These are phyloP conservation scores for Galerucella nymphaeae DNA, from an alignment of 2,888 invertebrate species.

Conservation along the genomic window DNA sequence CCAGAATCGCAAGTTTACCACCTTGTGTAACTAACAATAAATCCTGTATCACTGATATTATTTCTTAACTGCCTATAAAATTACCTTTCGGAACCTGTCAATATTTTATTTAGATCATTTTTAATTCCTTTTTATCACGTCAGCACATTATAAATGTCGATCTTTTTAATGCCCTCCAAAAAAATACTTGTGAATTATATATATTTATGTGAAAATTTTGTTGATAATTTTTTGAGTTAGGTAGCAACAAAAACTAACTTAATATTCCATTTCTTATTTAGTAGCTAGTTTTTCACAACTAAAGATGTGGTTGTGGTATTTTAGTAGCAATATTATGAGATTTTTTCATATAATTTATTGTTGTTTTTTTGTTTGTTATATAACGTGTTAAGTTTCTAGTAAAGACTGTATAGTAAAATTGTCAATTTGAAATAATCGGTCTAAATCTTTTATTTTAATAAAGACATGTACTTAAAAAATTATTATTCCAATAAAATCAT, in stretches of 20 bases:
- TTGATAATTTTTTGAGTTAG: no score
- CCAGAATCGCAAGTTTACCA: no score
- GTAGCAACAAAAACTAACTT: background rate
- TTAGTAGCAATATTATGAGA: conserved; percentile 48
- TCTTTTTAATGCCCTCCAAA: no score
- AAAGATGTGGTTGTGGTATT: conserved; percentile 20
- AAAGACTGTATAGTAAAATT: conserved; percentile 41
- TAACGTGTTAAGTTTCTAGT: conserved; percentile 38
- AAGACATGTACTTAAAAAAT: conserved; percentile 29
- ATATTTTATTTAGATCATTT: no score
- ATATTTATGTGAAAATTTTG: no score
- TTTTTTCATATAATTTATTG: conserved; percentile 47
- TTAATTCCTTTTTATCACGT: no score
- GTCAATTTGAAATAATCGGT: conserved; percentile 25
- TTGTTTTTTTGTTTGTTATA: conserved; percentile 45
- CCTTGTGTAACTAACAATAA: no score
- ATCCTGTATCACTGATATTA: no score
- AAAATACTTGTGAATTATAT: no score
- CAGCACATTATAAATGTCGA: no score
- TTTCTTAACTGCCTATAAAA: no score
- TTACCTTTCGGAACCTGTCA: no score
- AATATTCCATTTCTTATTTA: conserved; percentile 7
- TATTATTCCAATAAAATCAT: conserved; percentile 7
- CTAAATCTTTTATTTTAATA: conserved; percentile 26
- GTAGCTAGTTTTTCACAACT: conserved; percentile 20